These are phyloP conservation scores for Arnoldichthys spilopterus DNA, from an alignment of 2,797 vertebrate species.

Conservation along the genomic window DNA sequence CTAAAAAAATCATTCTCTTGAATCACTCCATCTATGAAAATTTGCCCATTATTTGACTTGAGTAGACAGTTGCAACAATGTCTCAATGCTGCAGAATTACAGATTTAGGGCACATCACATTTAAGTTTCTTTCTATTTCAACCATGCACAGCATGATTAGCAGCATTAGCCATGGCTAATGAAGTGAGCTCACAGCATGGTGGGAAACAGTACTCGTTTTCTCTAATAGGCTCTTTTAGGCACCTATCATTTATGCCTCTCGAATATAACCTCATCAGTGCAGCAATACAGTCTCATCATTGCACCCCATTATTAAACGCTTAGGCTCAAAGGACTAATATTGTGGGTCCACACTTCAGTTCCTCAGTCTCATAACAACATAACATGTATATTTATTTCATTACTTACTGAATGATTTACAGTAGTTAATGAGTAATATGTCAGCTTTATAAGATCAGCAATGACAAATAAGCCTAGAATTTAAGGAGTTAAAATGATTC, in stretches of 20 bases:
- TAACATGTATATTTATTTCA: not conserved
- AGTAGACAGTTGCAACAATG: not conserved
- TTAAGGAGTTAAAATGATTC: not conserved
- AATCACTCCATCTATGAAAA: not conserved
- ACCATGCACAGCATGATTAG: not conserved
- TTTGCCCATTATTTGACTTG: slow-evolving; percentile 2
- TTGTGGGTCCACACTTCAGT: not conserved
- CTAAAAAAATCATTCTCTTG: too few species aligned
- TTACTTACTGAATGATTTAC: too few species aligned
- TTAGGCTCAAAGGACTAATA: not conserved
- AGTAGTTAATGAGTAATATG: too few species aligned
- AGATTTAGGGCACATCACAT: not conserved
- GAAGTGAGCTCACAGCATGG: not conserved
- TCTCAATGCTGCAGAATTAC: not conserved
- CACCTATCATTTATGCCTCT: not conserved
- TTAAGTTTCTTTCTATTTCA: not conserved
- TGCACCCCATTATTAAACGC: not conserved
- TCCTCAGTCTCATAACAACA: not conserved
- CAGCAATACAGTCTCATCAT: slow-evolving; percentile 6
- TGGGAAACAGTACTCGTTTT: not conserved
- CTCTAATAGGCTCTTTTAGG: not conserved
- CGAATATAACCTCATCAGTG: not conserved
- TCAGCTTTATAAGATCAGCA: not conserved
- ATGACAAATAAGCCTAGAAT: not conserved
- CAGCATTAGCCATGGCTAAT: not conserved